A percentile compares a stretch with the other conserved stretches of the same genome.
These are phyloP conservation scores for Drosophila kepulauana DNA, from an alignment of 1,140 invertebrate species.

Conservation along the genomic window DNA sequence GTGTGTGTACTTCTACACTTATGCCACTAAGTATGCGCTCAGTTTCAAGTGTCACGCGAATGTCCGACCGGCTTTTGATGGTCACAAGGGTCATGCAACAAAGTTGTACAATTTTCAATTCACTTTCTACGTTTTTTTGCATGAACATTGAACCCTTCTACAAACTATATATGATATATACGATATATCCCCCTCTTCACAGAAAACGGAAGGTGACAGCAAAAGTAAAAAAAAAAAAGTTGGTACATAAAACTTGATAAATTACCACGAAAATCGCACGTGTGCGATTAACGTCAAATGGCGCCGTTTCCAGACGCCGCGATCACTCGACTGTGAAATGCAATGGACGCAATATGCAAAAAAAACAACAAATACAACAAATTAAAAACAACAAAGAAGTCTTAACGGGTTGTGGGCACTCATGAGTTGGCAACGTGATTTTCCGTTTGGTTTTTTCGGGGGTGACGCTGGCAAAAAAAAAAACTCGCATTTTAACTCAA, in stretches of 20 bases:
- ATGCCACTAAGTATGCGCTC: constrained; percentile 32
- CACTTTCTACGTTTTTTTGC: constrained; percentile 56
- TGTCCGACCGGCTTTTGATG: constrained; percentile 11
- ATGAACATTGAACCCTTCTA: constrained; percentile 41
- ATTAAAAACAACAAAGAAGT: constrained; percentile 25
- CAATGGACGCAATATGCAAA: constrained; percentile 48
- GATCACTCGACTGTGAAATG: constrained; percentile 79
- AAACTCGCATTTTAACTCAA: no score
- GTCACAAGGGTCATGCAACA: constrained; percentile 63
- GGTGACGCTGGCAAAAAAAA: neutral
- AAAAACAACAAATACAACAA: constrained; percentile 33
- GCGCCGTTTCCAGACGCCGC: constrained; percentile 56
- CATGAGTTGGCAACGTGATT: constrained; percentile 70
- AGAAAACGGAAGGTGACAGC: neutral
- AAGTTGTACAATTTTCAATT: constrained; percentile 44
- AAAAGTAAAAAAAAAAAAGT: constrained; percentile 1
- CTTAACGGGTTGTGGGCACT: constrained; percentile 22
- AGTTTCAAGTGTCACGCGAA: constrained; percentile 76
- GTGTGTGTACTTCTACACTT: constrained; percentile 5
- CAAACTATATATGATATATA: neutral
- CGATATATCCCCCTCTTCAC: neutral
- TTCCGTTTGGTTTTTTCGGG: constrained; percentile 27
- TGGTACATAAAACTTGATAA: constrained; percentile 63
- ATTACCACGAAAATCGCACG: constrained; percentile 80
- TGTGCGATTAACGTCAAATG: constrained; percentile 63